Conservation (phyloP, 2,113 vertebrate species). For the Siniperca knerii region DNA sequence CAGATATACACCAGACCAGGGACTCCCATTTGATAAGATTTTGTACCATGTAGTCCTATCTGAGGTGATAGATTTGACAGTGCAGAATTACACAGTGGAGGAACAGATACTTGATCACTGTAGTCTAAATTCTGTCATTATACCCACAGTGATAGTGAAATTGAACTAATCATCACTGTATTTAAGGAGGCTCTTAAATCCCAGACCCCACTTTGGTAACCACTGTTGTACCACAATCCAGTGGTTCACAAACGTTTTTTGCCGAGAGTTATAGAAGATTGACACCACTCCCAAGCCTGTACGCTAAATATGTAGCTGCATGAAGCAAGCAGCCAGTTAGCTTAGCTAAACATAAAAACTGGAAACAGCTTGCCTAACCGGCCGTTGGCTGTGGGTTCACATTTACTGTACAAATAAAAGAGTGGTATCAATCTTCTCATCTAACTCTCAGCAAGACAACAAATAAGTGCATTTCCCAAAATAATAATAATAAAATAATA, state of each 20-base stretch:
- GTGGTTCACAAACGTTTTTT: not conserved
- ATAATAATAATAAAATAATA: too few relatives aligned
- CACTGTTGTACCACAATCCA: not conserved
- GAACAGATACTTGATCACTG: not conserved
- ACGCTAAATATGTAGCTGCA: not conserved
- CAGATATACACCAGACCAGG: conserved; percentile 12
- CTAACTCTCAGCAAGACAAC: not conserved
- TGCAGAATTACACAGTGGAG: not conserved
- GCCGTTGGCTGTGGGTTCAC: too few relatives aligned
- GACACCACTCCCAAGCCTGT: not conserved
- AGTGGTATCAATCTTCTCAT: not conserved
- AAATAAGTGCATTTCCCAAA: not conserved
- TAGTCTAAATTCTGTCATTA: not conserved
- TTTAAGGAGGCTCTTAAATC: not conserved
- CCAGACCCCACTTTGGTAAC: not conserved
- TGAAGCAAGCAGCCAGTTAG: not conserved
- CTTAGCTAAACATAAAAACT: not conserved
- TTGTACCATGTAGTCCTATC: not conserved
- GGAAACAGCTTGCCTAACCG: not conserved
- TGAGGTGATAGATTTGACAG: conserved; percentile 21
- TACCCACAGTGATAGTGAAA: not conserved
- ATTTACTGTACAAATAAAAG: too few relatives aligned
- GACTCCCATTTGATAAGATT: conserved; percentile 47
- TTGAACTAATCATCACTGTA: not conserved
- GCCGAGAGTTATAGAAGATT: not conserved